Base-by-base conservation (phyloP, 2,113 vertebrate genomes). In the Pseudopodoces humilis region DNA sequence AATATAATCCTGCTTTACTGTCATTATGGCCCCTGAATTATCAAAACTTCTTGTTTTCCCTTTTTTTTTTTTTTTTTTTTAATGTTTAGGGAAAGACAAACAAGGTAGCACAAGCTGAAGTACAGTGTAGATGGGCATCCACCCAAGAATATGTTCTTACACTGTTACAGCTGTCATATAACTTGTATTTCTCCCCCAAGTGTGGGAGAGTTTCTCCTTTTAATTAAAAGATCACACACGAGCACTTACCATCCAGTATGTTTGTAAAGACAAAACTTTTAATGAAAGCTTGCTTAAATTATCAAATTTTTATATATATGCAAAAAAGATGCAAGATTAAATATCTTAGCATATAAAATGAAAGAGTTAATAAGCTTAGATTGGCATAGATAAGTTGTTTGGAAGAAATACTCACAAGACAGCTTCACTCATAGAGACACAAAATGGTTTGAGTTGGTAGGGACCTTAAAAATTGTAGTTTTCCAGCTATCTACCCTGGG, bases 131-230 rank as follows among this genome's bases (percentile, higher is more conserved):
- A 56, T 35, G 7, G 19, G 3, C 27, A 85, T 35, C 18, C 9
- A 50, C 6, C 4, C 55, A 91, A 44, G 2, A 27, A 23, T 21
- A 27, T 21, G 7, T 52, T 79, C 47, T 39, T 81, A 72, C 22
- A 72, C 24, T 4, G 0, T 58, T 83, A 21, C 17, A 81, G 10
- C 3, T 3, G 1, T 35, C 0, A 0, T 39, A 23, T n/a, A 79
- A 59, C 12, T 53, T 77, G 9, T 1, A 55, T 64, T 76, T 62
- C 15, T 47, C 12, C 52, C 35, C 15, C 15, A 69, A 31, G 8
- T 33, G 13, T 30, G 49, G 71, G 21, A 83, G 5, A 74, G 6
- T 24, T 76, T 75, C 24, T 71, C 23, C 9, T 46, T 68, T 16
- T 41, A 86, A 24, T 16, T 49, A 16, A 65, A 82, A 47, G 19